phyloP scores from a whole-genome alignment of 2,113 vertebrate species.

The Sula dactylatra region DNA sequence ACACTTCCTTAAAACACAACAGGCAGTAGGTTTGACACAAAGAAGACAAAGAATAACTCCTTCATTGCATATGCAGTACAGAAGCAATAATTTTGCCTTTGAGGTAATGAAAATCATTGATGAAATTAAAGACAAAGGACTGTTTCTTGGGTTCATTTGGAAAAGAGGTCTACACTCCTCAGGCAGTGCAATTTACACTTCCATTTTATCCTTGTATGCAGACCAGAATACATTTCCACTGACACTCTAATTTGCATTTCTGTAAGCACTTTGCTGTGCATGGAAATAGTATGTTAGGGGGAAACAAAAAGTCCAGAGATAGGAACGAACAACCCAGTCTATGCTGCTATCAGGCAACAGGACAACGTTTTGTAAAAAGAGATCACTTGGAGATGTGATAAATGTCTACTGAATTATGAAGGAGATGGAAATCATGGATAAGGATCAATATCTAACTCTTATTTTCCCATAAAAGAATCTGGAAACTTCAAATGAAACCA shows the following conservation, averaged over 20 bases:
- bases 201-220: neutral
- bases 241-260: neutral
- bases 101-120: neutral
- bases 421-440: neutral
- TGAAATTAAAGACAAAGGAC: neutral
- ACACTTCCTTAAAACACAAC: rapidly evolving
- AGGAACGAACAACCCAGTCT: neutral
- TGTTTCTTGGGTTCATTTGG: neutral
- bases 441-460: neutral
- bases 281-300: neutral
- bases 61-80: neutral
- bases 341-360: neutral
- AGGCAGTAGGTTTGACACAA: neutral
- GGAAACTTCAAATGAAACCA: neutral
- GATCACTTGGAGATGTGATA: neutral
- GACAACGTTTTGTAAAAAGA: neutral
- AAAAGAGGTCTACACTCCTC: neutral
- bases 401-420: neutral
- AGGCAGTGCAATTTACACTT: neutral
- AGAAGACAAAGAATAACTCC: neutral
- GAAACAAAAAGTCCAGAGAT: neutral
- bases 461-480: neutral
- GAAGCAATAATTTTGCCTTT: neutral
- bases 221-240: neutral
- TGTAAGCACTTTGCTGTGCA: neutral